phyloP scores from a whole-genome alignment of 2,113 vertebrate genomes.

The Paracyprichromis sp. region DNA sequence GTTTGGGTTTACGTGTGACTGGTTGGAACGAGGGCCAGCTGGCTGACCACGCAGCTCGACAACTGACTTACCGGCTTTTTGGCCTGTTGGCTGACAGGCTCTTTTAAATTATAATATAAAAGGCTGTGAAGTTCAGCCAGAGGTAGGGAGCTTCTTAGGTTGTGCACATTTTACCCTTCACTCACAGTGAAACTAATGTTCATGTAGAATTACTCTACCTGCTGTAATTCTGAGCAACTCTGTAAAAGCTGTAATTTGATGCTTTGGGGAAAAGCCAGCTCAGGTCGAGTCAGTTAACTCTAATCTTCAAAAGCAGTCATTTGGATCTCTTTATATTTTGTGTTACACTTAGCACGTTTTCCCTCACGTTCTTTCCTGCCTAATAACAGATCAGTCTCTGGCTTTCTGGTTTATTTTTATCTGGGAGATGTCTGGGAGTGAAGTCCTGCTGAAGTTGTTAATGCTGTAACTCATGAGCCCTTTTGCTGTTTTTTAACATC shows the following conservation, averaged over 20 bases:
- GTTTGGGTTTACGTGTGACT: conserved; percentile 11
- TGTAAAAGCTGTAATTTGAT: neutral
- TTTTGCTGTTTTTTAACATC: neutral
- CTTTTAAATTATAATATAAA: conserved; percentile 36
- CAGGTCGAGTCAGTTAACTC: neutral
- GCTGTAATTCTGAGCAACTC: neutral
- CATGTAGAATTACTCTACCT: neutral
- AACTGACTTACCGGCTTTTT: neutral
- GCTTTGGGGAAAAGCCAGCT: neutral
- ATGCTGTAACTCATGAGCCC: neutral
- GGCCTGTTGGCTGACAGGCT: neutral
- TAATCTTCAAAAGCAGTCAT: neutral
- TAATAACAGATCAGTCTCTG: neutral
- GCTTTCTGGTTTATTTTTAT: neutral
- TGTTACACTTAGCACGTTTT: neutral
- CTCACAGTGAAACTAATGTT: neutral
- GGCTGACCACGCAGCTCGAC: neutral
- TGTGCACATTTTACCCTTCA: neutral
- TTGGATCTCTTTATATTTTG: neutral
- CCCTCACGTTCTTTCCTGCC: neutral
- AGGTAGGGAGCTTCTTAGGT: conserved; percentile 17
- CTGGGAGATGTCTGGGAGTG: neutral
- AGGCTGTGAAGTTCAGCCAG: conserved; percentile 42
- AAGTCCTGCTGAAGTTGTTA: neutral
- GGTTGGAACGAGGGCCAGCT: neutral